Base-by-base conservation (phyloP, 2,113 vertebrate genomes). In the Pollachius pollachius region DNA sequence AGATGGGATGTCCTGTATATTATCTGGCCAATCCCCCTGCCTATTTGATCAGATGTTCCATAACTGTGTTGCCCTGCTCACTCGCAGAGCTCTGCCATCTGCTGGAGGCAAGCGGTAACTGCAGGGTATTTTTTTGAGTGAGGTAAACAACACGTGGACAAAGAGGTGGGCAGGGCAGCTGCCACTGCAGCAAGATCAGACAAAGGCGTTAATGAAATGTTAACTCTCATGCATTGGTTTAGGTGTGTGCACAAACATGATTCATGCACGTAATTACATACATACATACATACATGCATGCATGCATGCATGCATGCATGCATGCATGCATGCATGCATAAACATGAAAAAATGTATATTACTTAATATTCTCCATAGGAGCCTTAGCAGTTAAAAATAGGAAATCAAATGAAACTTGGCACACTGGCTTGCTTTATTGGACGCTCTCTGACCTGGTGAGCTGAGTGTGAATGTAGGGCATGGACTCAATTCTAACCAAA, bases 41-140 rank as follows among this genome's bases (percentile, higher is more conserved):
- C 54, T 11, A 70, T 62, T 70, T 27, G 37, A 56, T 70, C 17
- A 70, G 52, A 63, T 63, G 64, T 70, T 70, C 69, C 69, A 70
- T 64, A 25, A 34, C 69, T 56, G 60, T 21, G 17, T 13, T 64
- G 48, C 52, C 52, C 57, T 41, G 2, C 62, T 58, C 23, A 18
- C 27, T 65, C 48, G 18, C 15, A 11, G 5, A 74, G 65, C 68
- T 67, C 48, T 69, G 74, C 75, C 82, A 83, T 71, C 78, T 76
- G 72, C 66, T 67, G 85, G 37, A 13, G 3, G 62, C 6, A 1
- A 27, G 52, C 41, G n/a, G 23, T 6, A 73, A 71, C 21, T 62
- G 61, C 71, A 72, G 19, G 0, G 3, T 62, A 41, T 72, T 78
- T 72, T 69, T 70, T 59, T 62, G 52, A 52, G 3, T 52, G 63